Evolutionary conservation across 2,113 vertebrate genomes (phyloP).

Genomic region (Ptyas mucosa): DNA sequence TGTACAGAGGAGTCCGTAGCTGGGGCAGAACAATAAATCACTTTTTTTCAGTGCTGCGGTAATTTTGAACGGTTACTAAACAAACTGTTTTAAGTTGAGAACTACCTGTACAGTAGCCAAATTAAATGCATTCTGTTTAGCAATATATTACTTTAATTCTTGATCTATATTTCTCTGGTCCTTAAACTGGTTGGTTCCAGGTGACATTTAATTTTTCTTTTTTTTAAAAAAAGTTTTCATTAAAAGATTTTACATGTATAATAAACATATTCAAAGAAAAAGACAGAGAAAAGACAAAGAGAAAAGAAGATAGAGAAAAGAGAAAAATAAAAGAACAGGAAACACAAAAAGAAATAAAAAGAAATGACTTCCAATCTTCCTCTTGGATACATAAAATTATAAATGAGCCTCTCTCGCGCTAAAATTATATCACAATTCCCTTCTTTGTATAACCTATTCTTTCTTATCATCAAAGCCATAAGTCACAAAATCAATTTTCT

Average conservation of each 20-base stretch:
- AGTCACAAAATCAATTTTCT: not conserved
- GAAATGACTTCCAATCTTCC: not conserved
- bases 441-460: not conserved
- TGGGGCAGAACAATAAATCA: too few species aligned
- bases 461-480: not conserved
- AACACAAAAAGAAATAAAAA: not conserved
- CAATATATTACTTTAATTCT: not conserved
- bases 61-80: too few species aligned
- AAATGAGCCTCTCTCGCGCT: not conserved
- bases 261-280: too few species aligned
- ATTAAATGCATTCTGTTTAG: not conserved
- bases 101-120: not conserved
- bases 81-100: too few species aligned
- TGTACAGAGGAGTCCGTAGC: too few species aligned
- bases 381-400: not conserved
- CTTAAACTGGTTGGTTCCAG: not conserved
- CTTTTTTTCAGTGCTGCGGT: too few species aligned
- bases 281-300: not conserved
- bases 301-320: not conserved
- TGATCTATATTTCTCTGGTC: not conserved
- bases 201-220: not conserved
- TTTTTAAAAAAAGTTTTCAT: too few species aligned
- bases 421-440: not conserved
- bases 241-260: too few species aligned
- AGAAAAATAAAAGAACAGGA: not conserved